A percentile compares a stretch with the other conserved stretches of the same genome.
These are phyloP conservation scores for Noctua fimbriata DNA, from an alignment of 2,888 invertebrate species.

Conservation along the genomic window DNA sequence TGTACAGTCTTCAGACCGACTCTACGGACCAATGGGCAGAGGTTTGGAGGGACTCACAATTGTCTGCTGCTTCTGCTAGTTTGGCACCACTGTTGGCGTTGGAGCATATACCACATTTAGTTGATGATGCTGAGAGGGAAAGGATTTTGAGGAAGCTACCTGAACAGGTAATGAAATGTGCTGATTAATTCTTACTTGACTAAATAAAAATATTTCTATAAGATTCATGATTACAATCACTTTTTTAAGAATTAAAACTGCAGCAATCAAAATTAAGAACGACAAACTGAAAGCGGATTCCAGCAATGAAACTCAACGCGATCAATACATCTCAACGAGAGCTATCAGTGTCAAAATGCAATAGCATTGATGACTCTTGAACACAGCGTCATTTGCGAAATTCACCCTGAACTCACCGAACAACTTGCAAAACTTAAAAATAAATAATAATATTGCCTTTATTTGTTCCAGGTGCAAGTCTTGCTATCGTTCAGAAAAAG, in stretches of 20 bases:
- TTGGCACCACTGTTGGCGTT: conserved; percentile 90
- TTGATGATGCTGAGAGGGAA: conserved; percentile 88
- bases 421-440: not conserved
- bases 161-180: conserved; percentile 85
- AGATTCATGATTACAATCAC: not conserved
- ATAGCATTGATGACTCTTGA: not conserved
- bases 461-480: conserved; percentile 89
- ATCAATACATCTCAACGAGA: not conserved
- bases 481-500: conserved; percentile 91
- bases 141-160: conserved; percentile 89
- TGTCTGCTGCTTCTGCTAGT: conserved; percentile 90
- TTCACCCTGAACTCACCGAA: not conserved
- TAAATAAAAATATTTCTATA: not conserved
- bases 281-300: not conserved
- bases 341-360: not conserved
- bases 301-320: not conserved
- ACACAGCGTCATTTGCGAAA: not conserved
- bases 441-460: not conserved
- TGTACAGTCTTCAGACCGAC: conserved; percentile 83
- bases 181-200: not conserved
- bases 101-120: conserved; percentile 88
- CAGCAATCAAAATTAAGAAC: not conserved
- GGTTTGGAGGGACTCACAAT: conserved; percentile 86
- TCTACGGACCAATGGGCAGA: conserved; percentile 84
- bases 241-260: not conserved